Conservation (phyloP, 2,888 invertebrate genomes). For the Phyto melanocephala region DNA sequence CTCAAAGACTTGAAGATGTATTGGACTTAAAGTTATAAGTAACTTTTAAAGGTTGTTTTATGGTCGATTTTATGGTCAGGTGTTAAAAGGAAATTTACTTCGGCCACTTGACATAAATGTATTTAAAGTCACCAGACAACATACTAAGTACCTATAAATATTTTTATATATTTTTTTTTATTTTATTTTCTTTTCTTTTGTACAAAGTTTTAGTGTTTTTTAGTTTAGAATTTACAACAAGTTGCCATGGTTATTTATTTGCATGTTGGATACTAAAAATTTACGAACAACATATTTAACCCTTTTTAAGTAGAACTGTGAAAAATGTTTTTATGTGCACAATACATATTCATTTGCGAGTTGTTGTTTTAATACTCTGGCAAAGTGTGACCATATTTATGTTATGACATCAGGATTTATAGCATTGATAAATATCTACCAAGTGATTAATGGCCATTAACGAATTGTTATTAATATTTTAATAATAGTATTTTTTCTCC, state of each 20-base stretch:
- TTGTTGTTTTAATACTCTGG: conserved; percentile 26
- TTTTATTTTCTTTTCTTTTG: not conserved
- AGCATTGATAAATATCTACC: not conserved
- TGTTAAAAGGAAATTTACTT: conserved; percentile 58
- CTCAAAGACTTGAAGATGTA: not conserved
- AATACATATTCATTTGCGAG: conserved; percentile 6
- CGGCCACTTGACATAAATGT: conserved; percentile 55
- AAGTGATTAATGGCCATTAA: conserved; percentile 21
- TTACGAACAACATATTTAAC: conserved; percentile 9
- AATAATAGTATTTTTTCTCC: not conserved
- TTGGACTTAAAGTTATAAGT: not conserved
- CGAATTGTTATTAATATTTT: conserved; percentile 8
- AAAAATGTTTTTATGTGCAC: conserved; percentile 3
- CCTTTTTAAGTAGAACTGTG: conserved; percentile 40
- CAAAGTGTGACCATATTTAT: conserved; percentile 17
- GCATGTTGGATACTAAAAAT: not conserved
- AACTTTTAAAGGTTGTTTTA: conserved; percentile 19
- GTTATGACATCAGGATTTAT: not conserved
- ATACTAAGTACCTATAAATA: not conserved
- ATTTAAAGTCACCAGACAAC: not conserved
- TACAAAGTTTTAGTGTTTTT: not conserved
- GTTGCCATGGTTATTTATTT: not conserved
- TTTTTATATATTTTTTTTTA: not conserved
- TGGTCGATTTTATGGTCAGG: conserved; percentile 48
- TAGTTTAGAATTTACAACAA: not conserved